Percentiles rank a stretch among this genome's conserved stretches.
Conservation (phyloP, 2,888 invertebrate genomes). For the Margaritifera margaritifera region DNA sequence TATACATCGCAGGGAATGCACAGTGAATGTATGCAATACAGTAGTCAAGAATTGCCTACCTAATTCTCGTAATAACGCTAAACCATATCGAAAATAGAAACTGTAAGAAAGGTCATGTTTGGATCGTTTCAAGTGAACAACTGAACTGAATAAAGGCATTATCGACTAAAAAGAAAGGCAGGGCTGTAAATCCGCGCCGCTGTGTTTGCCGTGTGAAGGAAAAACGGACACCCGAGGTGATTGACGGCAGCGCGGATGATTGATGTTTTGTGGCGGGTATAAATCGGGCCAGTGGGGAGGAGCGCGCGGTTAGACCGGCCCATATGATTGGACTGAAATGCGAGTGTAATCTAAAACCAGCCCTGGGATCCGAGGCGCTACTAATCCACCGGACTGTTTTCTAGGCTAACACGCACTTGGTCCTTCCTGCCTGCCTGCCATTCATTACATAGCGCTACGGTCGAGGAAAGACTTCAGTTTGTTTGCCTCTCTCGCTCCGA, state of each 20-base stretch:
- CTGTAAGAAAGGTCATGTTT: slow-evolving; percentile 23
- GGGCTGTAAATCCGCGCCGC: not conserved
- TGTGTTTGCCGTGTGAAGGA: slow-evolving; percentile 4
- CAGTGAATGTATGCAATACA: too few relatives aligned
- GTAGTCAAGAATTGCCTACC: too few relatives aligned
- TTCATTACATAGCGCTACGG: too few relatives aligned
- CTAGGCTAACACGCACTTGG: slow-evolving; percentile 16
- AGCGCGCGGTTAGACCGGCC: slow-evolving; percentile 42
- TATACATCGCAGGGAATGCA: too few relatives aligned
- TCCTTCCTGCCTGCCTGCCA: too few relatives aligned
- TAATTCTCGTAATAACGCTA: slow-evolving; percentile 31
- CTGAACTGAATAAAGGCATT: slow-evolving; percentile 22
- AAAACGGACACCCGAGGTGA: slow-evolving; percentile 58
- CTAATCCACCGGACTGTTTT: slow-evolving; percentile 17
- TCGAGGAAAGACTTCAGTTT: too few relatives aligned
- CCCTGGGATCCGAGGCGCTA: not conserved
- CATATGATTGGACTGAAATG: slow-evolving; percentile 42
- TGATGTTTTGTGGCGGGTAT: slow-evolving; percentile 47
- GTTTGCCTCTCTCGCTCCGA: too few relatives aligned
- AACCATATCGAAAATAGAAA: slow-evolving; percentile 30
- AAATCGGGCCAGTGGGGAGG: slow-evolving; percentile 49
- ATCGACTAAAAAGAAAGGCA: slow-evolving; percentile 23
- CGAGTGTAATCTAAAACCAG: slow-evolving; percentile 40
- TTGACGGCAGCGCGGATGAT: slow-evolving; percentile 61
- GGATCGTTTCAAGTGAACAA: slow-evolving; percentile 28